Percentiles rank a stretch among this genome's conserved stretches.
These are phyloP conservation scores for Macroglossus sobrinus DNA, from an alignment of 2,113 vertebrate species.

Conservation along the genomic window DNA sequence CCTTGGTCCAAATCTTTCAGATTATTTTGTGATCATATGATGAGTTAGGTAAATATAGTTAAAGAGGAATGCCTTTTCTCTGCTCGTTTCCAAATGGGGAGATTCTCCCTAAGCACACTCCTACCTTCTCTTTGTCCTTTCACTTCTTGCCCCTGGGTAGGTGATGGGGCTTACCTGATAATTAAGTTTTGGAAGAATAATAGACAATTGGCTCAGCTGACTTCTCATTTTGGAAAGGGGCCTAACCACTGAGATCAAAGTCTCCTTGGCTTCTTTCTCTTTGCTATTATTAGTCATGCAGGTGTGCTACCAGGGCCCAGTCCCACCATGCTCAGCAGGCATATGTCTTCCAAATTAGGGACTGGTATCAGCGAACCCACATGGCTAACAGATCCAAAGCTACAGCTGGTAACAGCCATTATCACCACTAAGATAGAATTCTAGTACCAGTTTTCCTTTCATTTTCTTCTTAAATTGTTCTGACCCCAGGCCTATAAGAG, in stretches of 20 bases:
- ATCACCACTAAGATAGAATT: neutral
- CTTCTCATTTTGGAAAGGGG: neutral
- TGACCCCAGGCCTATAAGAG: neutral
- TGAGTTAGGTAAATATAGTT: neutral
- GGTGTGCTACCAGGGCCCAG: rapidly evolving
- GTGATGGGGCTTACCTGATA: neutral
- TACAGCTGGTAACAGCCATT: neutral
- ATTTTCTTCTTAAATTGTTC: neutral
- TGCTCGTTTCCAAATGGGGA: neutral
- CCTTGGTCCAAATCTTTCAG: neutral
- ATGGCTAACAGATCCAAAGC: neutral
- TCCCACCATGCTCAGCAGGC: rapidly evolving
- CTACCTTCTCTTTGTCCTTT: neutral
- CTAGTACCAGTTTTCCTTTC: neutral
- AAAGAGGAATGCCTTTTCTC: neutral
- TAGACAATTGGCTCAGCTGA: neutral
- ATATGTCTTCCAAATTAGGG: neutral
- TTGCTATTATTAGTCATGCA: neutral
- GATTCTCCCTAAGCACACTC: neutral
- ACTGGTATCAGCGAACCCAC: neutral
- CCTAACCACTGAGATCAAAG: neutral
- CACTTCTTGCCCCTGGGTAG: neutral
- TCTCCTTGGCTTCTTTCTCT: neutral
- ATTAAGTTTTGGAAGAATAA: neutral
- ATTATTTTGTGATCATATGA: neutral